These are phyloP conservation scores for Lepidocyrtinus sp. DNA, from an alignment of 2,888 invertebrate genomes.

Conservation along the genomic window DNA sequence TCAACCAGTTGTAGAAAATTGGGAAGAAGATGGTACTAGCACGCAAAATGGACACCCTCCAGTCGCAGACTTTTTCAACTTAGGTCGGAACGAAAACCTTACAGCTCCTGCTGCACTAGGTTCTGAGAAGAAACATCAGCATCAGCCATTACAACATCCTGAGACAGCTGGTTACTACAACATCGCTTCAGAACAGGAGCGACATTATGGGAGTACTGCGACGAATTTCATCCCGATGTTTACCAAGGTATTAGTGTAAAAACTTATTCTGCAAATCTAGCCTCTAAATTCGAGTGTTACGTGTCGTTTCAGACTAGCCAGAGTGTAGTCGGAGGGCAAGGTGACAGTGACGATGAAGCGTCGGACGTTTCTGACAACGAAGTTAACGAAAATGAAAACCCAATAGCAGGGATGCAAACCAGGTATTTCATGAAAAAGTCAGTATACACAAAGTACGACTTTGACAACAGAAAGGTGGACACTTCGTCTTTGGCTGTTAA, in stretches of 20 bases:
- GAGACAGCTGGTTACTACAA: conserved; percentile 61
- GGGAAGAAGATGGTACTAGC: too few species aligned
- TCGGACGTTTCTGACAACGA: background rate
- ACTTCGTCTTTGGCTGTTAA: conserved; percentile 51
- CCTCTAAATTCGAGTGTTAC: conserved; percentile 7
- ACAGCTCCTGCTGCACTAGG: too few species aligned
- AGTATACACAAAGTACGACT: conserved; percentile 59
- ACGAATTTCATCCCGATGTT: conserved; percentile 38
- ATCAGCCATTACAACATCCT: background rate
- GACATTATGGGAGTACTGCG: conserved; percentile 47
- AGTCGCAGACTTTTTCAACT: too few species aligned
- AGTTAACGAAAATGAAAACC: background rate
- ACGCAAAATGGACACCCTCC: too few species aligned
- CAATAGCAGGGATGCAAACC: background rate
- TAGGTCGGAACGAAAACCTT: too few species aligned
- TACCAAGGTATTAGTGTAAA: conserved; percentile 21
- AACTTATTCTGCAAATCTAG: background rate
- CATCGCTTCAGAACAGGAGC: conserved; percentile 58
- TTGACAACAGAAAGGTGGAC: conserved; percentile 50
- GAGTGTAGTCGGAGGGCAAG: background rate
- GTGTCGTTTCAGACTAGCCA: background rate
- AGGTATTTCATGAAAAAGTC: conserved; percentile 37
- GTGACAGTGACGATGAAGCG: conserved; percentile 39
- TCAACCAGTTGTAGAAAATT: too few species aligned
- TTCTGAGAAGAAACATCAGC: background rate